Conservation (phyloP, 2,113 vertebrate species). For the Prionailurus bengalensis region DNA sequence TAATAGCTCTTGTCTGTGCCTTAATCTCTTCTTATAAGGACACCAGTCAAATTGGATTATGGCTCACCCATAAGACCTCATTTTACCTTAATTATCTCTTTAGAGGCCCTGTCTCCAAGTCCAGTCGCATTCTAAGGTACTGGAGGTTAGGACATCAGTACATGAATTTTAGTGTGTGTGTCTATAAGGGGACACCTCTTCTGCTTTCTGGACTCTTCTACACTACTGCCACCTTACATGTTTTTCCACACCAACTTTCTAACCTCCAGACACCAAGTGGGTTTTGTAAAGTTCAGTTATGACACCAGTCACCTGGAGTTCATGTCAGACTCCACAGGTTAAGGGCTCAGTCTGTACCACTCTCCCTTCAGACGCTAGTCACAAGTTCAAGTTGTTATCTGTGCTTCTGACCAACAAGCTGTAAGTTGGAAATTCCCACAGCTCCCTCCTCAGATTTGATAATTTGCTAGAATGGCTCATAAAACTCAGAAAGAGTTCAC, state of each 20-base stretch:
- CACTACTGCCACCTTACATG: background rate
- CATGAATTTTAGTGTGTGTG: background rate
- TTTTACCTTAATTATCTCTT: background rate
- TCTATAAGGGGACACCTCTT: background rate
- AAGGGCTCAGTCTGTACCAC: background rate
- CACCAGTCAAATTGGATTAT: background rate
- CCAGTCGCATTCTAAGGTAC: background rate
- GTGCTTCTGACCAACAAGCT: background rate
- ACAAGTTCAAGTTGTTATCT: background rate
- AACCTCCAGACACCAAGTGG: background rate
- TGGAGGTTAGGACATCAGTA: background rate
- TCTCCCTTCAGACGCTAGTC: background rate
- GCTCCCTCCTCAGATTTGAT: background rate
- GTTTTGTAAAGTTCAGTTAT: background rate
- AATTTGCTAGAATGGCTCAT: background rate
- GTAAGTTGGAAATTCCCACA: background rate
- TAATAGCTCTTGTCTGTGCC: background rate
- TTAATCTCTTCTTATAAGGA: background rate
- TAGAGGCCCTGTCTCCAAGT: background rate
- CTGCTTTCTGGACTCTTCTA: background rate
- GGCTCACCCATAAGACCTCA: background rate
- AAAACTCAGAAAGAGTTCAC: background rate
- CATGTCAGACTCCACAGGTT: background rate
- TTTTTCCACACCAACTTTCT: background rate
- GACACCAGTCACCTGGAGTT: background rate